phyloP scores from a whole-genome alignment of 2,113 vertebrate genomes.

The Peromyscus leucopus region DNA sequence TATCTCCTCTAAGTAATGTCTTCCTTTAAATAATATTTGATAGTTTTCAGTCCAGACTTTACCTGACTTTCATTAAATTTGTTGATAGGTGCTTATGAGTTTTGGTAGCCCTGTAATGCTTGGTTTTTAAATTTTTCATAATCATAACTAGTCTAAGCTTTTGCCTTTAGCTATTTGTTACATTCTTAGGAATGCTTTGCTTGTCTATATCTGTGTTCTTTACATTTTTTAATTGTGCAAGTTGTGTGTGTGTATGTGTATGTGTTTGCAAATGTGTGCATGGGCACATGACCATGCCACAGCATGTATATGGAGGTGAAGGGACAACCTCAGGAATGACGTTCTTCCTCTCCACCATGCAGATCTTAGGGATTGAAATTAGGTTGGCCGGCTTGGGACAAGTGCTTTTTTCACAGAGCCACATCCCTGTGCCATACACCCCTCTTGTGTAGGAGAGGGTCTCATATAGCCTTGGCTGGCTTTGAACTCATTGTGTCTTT shows the following conservation, averaged over 20 bases:
- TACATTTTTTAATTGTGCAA: neutral
- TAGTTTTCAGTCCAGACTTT: neutral
- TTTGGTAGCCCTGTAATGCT: neutral
- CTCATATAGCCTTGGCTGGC: neutral
- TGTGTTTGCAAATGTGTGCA: neutral
- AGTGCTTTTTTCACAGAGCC: neutral
- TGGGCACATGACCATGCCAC: neutral
- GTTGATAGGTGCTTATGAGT: neutral
- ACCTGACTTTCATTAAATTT: constrained; percentile 44
- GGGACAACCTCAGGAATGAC: neutral
- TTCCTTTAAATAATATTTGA: neutral
- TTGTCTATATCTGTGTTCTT: neutral
- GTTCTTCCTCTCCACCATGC: neutral
- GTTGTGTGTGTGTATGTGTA: neutral
- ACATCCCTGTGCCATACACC: neutral
- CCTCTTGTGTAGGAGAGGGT: neutral
- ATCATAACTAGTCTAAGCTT: neutral
- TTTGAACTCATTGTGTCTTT: neutral
- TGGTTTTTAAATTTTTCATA: neutral
- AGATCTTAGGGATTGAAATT: neutral
- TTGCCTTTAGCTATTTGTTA: neutral
- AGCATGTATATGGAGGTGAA: neutral
- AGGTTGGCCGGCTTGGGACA: neutral
- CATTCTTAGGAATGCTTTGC: neutral
- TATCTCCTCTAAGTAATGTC: neutral